Evolutionary conservation across 1,140 invertebrate genomes (phyloP).

Genomic region (Ips typographus): DNA sequence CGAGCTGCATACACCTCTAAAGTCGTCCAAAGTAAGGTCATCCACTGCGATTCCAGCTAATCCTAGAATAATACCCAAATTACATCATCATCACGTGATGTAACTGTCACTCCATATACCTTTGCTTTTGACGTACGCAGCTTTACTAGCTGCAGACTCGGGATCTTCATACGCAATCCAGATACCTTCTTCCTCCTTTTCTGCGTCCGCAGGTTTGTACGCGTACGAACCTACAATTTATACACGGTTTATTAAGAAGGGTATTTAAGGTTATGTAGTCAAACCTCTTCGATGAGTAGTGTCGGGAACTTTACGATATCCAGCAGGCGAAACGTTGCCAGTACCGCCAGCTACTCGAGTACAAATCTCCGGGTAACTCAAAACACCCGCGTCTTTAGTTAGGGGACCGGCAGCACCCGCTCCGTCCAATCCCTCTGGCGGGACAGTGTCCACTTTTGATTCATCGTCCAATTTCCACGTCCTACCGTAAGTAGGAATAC

Average conservation of each 20-base stretch:
- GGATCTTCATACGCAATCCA: constrained; percentile 92
- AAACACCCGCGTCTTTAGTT: constrained; percentile 71
- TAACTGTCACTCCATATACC: constrained; percentile 38
- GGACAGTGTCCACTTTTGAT: constrained; percentile 72
- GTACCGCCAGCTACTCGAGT: constrained; percentile 34
- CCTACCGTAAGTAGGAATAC: constrained; percentile 78
- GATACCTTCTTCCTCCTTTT: constrained; percentile 66
- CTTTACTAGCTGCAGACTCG: constrained; percentile 80
- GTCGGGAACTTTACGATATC: constrained; percentile 69
- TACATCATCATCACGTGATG: neutral
- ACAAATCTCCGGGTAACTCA: constrained; percentile 82
- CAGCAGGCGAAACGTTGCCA: constrained; percentile 52
- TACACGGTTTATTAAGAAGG: too few relatives aligned
- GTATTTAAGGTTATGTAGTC: too few relatives aligned
- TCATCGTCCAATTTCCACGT: constrained; percentile 78
- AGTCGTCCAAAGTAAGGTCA: constrained; percentile 82
- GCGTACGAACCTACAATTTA: constrained; percentile 66
- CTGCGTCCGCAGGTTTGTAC: constrained; percentile 68
- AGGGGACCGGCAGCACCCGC: constrained; percentile 65
- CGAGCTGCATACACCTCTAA: constrained; percentile 74
- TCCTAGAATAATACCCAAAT: constrained; percentile 37
- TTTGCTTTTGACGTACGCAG: constrained; percentile 71
- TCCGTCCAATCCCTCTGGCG: constrained; percentile 69
- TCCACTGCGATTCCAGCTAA: constrained; percentile 80
- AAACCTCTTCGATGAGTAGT: constrained; percentile 70